Conservation (phyloP, 2,888 invertebrate genomes). For the Idaea aversata region DNA sequence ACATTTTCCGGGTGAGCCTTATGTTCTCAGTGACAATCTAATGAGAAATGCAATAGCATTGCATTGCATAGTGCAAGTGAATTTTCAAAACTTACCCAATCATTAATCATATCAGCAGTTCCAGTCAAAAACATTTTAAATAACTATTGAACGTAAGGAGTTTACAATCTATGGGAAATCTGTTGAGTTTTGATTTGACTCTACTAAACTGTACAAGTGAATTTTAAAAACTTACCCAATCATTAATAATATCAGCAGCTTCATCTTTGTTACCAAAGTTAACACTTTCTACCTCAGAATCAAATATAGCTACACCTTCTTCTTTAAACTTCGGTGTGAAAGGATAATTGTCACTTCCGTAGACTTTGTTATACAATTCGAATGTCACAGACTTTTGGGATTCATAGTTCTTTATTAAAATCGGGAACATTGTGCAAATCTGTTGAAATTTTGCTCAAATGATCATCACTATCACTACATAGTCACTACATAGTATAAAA, state of each 20-base stretch:
- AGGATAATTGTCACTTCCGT: conserved; percentile 20
- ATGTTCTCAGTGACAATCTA: no score
- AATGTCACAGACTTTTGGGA: conserved; percentile 31
- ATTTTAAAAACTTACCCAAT: conserved; percentile 37
- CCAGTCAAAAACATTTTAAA: no score
- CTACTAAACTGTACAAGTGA: background rate
- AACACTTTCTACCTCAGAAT: conserved; percentile 32
- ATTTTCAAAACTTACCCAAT: conserved; percentile 37
- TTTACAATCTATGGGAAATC: no score
- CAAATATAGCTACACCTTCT: conserved; percentile 27
- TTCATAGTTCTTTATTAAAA: conserved; percentile 20
- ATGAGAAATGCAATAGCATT: no score
- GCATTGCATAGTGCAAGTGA: background rate
- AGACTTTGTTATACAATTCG: conserved; percentile 32
- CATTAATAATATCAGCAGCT: conserved; percentile 42
- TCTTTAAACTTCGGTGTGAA: conserved; percentile 25
- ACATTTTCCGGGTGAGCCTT: no score
- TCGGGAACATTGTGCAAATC: conserved; percentile 31
- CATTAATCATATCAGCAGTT: conserved; percentile 43
- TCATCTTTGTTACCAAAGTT: conserved; percentile 32
- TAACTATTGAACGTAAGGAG: no score
- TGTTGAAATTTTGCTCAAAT: conserved; percentile 28
- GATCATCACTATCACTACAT: no score
- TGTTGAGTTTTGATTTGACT: no score
- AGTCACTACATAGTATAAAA: no score